Conservation (phyloP, 23 tunicate species). For the Trididemnum clinides region DNA sequence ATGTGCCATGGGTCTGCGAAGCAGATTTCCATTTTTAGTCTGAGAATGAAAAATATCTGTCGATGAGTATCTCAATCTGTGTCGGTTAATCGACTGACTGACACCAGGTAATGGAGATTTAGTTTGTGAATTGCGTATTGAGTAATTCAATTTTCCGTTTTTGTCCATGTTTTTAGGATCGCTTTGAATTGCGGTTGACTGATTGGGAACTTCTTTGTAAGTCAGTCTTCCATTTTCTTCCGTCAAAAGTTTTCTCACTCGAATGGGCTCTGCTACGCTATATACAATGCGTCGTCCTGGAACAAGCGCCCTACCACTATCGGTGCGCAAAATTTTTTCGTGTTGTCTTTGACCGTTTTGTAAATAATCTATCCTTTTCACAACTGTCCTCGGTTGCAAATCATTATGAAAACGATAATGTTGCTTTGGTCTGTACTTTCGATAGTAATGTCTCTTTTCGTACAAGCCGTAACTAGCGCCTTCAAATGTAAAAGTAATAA, state of each 20-base stretch:
- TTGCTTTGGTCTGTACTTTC: no score
- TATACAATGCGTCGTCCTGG: not conserved
- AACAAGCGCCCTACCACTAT: not conserved
- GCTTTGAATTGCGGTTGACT: not conserved
- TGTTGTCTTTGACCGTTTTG: no score
- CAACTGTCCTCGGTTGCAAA: no score
- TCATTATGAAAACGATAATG: no score
- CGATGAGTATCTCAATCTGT: not conserved
- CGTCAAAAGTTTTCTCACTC: constrained; percentile 1
- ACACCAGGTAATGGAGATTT: no score
- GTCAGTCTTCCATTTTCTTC: not conserved
- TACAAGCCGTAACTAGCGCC: no score
- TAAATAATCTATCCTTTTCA: no score
- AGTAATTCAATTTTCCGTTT: no score
- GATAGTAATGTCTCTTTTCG: no score
- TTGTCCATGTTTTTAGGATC: not conserved
- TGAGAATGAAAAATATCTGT: not conserved
- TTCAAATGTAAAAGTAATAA: no score
- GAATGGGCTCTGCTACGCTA: not conserved
- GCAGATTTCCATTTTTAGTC: not conserved
- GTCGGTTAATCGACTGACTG: not conserved
- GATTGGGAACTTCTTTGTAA: not conserved
- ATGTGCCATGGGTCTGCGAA: not conserved
- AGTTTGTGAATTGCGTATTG: no score
- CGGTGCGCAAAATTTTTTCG: not conserved